These are phyloP conservation scores for Colistium nudipinnis DNA, from an alignment of 2,113 vertebrate species.

Conservation along the genomic window DNA sequence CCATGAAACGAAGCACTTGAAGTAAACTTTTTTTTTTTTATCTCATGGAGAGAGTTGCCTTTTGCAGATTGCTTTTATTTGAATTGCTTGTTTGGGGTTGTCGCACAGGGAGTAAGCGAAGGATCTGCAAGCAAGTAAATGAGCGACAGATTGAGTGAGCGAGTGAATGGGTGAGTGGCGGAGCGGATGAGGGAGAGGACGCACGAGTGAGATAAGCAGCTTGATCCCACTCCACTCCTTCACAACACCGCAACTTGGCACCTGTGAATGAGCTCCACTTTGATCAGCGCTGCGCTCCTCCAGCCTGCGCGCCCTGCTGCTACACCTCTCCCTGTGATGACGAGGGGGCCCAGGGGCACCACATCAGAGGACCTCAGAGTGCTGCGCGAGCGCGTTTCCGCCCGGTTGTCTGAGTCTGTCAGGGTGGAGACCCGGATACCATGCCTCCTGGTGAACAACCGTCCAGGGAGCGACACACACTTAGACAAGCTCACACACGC, in stretches of 20 bases:
- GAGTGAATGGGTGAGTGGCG: slow-evolving; percentile 34
- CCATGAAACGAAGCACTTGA: slow-evolving; percentile 49
- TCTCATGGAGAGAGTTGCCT: slow-evolving; percentile 22
- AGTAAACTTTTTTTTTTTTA: slow-evolving; percentile 30
- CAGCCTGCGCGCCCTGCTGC: slow-evolving; percentile 60
- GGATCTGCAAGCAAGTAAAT: slow-evolving; percentile 50
- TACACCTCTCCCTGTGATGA: slow-evolving; percentile 68
- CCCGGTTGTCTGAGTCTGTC: slow-evolving; percentile 39
- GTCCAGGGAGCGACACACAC: slow-evolving; percentile 66
- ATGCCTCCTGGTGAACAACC: slow-evolving; percentile 65
- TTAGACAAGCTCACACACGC: slow-evolving; percentile 28
- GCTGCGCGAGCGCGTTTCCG: slow-evolving; percentile 19
- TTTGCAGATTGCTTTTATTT: slow-evolving; percentile 50
- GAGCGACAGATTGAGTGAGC: slow-evolving; percentile 29
- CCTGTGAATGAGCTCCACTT: slow-evolving; percentile 66
- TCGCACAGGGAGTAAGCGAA: slow-evolving; percentile 30
- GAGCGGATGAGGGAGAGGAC: slow-evolving; percentile 51
- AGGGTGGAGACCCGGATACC: slow-evolving; percentile 48
- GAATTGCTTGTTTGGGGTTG: slow-evolving; percentile 51
- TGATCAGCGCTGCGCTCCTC: slow-evolving; percentile 64
- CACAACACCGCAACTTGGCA: slow-evolving; percentile 54
- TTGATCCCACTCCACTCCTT: slow-evolving; percentile 61
- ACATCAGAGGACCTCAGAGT: slow-evolving; percentile 65
- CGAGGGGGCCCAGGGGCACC: slow-evolving; percentile 55
- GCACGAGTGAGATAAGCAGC: slow-evolving; percentile 64